A percentile compares a stretch with the other conserved stretches of the same genome.
Evolutionary conservation across 2,113 vertebrate species (phyloP).

Genomic region (Notothenia rossii): DNA sequence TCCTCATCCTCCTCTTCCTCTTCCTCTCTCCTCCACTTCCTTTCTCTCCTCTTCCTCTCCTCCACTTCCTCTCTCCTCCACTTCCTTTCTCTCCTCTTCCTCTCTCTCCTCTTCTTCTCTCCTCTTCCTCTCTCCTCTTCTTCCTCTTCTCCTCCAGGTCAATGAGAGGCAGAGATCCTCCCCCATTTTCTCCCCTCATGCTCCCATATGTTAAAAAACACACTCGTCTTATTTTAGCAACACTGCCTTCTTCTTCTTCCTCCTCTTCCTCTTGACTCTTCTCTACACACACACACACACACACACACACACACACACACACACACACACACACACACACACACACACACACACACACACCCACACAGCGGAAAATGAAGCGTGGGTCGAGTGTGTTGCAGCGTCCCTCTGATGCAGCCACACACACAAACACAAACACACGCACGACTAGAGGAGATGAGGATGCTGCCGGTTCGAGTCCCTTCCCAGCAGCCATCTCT

Average conservation of each 20-base stretch:
- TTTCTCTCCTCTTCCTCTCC: not conserved
- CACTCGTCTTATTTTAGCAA: slow-evolving; percentile 70
- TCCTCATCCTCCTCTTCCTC: not conserved
- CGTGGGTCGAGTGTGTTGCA: slow-evolving; percentile 78
- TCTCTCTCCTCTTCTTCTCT: not conserved
- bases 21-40: not conserved
- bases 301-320: slow-evolving; percentile 26
- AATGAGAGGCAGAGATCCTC: slow-evolving; percentile 58
- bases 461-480: slow-evolving; percentile 61
- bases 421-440: slow-evolving; percentile 54
- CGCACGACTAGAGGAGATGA: not conserved
- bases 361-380: slow-evolving; percentile 71
- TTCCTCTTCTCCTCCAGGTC: slow-evolving; percentile 64
- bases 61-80: not conserved
- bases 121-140: not conserved
- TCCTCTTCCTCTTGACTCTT: slow-evolving; percentile 43
- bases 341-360: slow-evolving; percentile 50
- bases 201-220: slow-evolving; percentile 64
- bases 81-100: not conserved
- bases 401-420: slow-evolving; percentile 67
- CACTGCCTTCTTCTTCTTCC: slow-evolving; percentile 51
- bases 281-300: slow-evolving; percentile 55
- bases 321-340: slow-evolving; percentile 46
- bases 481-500: slow-evolving; percentile 77
- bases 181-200: slow-evolving; percentile 42